Base-by-base conservation (phyloP, 2,113 vertebrate species). In the Lynx canadensis region DNA sequence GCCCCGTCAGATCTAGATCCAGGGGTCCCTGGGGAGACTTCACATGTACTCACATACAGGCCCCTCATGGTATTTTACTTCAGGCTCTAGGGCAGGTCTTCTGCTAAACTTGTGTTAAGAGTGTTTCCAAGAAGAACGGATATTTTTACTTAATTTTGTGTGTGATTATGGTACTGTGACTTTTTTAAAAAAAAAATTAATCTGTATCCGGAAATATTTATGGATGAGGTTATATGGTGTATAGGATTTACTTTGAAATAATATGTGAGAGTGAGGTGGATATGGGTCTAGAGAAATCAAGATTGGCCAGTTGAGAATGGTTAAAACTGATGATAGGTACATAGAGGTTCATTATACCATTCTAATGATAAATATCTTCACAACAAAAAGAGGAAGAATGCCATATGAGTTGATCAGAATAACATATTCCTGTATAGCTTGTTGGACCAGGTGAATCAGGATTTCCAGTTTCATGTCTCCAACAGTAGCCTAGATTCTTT, bases 121-220 rank as follows among this genome's bases (percentile, higher is more conserved):
- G 5, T 93, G 16, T 69, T 81, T 29, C 83, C 41, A 89, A 93
- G 45, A 45, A 45, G 45, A 45, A 7, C 8, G 65, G 63, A 50
- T 23, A 48, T 66, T 81, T 81, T 60, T 29, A 92, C 66, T 82
- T 91, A 60, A 93, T 68, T 73, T 79, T 88, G 9, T 38, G 7
- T 66, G 36, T 93, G 86, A 78, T 76, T 80, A 81, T n/a, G 5
- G 36, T 80, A 80, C 36, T 93, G 25, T 87, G 50, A 57, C 69
- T 93, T 90, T 93, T 41, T 41, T 6, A 6, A 79, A n/a, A 66
- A 94, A 57, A 69, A 94, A 96, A 68, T 63, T 10, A 95, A 63
- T 87, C 15, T 36, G 38, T 94, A 60, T 80, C 45, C 23, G 85
- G 45, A 96, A 94, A 94, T 89, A 89, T 66, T 48, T 89, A 83